Base-by-base conservation (phyloP, 2,888 invertebrate species). In the Acrobeloides nanus region DNA sequence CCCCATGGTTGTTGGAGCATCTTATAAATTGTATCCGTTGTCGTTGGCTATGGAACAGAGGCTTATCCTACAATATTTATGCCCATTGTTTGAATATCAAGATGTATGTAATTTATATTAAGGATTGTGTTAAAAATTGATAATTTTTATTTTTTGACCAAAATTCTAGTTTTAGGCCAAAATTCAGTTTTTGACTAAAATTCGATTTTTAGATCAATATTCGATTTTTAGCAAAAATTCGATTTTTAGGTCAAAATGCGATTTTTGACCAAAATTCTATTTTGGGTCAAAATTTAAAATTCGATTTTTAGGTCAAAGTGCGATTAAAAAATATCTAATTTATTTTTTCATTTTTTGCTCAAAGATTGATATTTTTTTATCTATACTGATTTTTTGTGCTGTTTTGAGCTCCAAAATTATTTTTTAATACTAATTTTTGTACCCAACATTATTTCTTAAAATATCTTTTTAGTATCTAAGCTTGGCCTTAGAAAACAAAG, bases 51-150 rank as follows among this genome's bases (percentile, higher is more conserved):
- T 90, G 25, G 84, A 85, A 73, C 92, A 93, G 75, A 84, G 93
- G 79, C 80, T 93, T 2, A 89, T 93, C 66, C 77, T 95, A 24
- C 82, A 89, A 62, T 97, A 92, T 74, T 80, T 97, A n/a, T 86
- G 89, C 3, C 88, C 93, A 0, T 85, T 93, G 82, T 95, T 92
- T 12, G 95, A 93, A 74, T 95, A 93, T 74, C 95, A 95, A 75
- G 93, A 72, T 51, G 69, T 71, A 17, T 48, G 62, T 55, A 46
- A 15, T 34, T 29, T n/a, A 3, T 31, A 24, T 2, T 20, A 46
- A 6, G 8, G 20, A 34, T 34, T 34, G 7, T 34, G 17, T 34
- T 34, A n/a, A n/a, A n/a, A n/a, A n/a, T n/a, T n/a, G n/a, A n/a
- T n/a, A n/a, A n/a, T n/a, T n/a, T n/a, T n/a, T n/a, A n/a, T n/a